These are phyloP conservation scores for Rostratula benghalensis DNA, from an alignment of 2,113 vertebrate genomes.

Conservation along the genomic window DNA sequence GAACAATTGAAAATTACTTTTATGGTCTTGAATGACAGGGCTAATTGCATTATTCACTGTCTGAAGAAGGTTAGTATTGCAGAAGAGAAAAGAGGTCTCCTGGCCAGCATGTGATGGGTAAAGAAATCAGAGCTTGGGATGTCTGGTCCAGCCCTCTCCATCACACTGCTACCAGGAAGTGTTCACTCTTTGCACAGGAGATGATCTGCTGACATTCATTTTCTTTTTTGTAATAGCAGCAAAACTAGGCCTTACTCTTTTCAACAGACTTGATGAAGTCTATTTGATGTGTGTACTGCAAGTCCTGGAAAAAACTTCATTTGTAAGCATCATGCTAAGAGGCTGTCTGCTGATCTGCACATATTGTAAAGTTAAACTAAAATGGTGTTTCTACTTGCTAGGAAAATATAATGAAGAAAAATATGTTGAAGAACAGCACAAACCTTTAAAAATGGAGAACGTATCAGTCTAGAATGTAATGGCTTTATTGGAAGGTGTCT, in stretches of 20 bases:
- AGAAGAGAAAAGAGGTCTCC: neutral
- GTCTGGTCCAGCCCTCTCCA: neutral
- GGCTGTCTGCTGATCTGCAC: neutral
- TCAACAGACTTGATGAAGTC: neutral
- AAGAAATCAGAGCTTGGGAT: neutral
- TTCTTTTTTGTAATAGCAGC: neutral
- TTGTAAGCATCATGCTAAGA: neutral
- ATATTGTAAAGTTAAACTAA: neutral
- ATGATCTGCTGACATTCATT: no score
- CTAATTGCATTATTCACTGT: neutral
- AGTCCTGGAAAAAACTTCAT: neutral
- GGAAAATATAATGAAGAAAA: neutral
- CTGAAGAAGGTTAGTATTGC: neutral
- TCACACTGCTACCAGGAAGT: neutral
- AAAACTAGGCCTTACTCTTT: neutral
- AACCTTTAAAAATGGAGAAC: neutral
- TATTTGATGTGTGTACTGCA: neutral
- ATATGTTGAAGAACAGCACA: neutral
- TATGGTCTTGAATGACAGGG: neutral
- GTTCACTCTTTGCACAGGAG: neutral
- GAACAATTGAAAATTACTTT: neutral
- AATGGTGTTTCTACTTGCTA: neutral
- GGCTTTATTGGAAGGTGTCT: neutral
- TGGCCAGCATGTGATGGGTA: neutral
- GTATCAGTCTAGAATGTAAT: neutral